Percentiles rank a stretch among this genome's conserved stretches.
phyloP scores from a whole-genome alignment of 2,888 invertebrate species.

The Melangyna quadrimaculata region DNA sequence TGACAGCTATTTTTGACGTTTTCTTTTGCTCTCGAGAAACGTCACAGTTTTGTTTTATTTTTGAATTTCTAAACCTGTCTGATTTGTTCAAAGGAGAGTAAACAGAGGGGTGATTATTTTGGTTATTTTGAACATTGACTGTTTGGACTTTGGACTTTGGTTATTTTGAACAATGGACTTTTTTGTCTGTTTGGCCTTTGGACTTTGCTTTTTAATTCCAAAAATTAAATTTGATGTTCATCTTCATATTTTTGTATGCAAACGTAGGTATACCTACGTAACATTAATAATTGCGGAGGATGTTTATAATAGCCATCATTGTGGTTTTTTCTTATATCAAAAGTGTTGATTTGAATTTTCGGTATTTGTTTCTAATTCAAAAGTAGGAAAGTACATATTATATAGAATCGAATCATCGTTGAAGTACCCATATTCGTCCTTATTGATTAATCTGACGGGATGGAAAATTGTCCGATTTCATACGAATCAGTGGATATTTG shows the following conservation, averaged over 20 bases:
- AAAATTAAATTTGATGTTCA: not conserved
- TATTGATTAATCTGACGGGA: no score
- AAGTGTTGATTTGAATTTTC: no score
- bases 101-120: conserved; percentile 22
- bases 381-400: no score
- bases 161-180: not conserved
- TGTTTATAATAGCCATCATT: not conserved
- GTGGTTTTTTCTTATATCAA: not conserved
- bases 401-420: no score
- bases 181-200: conserved; percentile 32
- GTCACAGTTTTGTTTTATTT: conserved; percentile 12
- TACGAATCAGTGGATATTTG: no score
- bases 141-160: conserved; percentile 50
- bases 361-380: no score
- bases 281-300: not conserved
- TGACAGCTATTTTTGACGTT: conserved; percentile 59
- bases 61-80: conserved; percentile 41
- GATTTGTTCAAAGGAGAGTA: conserved; percentile 47
- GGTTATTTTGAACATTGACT: conserved; percentile 2
- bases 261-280: not conserved
- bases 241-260: not conserved
- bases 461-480: no score
- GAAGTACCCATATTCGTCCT: no score
- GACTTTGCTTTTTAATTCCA: conserved; percentile 24
- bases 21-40: conserved; percentile 28